These are phyloP conservation scores for Nyctibius bracteatus DNA, from an alignment of 2,113 vertebrate genomes.

Conservation along the genomic window DNA sequence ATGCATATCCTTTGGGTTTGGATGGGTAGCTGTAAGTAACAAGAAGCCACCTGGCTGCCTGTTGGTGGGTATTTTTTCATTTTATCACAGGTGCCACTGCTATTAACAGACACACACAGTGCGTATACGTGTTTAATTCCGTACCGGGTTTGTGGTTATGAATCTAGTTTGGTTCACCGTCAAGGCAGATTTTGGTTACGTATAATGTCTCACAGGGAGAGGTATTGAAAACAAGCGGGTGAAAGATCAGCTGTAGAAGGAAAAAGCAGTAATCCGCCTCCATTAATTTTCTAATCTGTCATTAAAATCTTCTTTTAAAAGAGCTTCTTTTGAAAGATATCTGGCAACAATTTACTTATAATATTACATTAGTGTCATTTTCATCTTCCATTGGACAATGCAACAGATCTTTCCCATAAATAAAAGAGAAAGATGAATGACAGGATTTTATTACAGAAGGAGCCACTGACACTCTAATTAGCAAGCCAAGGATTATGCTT, in stretches of 20 bases:
- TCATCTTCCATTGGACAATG: background rate
- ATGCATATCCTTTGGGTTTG: background rate
- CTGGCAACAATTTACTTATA: background rate
- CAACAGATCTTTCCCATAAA: background rate
- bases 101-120: background rate
- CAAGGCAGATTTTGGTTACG: background rate
- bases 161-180: background rate
- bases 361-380: background rate
- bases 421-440: background rate
- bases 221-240: background rate
- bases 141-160: background rate
- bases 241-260: background rate
- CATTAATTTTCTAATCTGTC: background rate
- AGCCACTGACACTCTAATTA: slow-evolving; percentile 1
- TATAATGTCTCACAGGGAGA: background rate
- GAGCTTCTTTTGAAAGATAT: background rate
- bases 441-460: background rate
- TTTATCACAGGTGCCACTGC: background rate
- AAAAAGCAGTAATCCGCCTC: background rate
- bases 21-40: background rate
- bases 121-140: background rate
- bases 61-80: background rate
- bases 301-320: background rate
- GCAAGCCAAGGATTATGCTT: slow-evolving; percentile 28
- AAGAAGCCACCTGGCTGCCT: background rate